Evolutionary conservation across 2,113 vertebrate species (phyloP).

Genomic region (Pluvianellus socialis): DNA sequence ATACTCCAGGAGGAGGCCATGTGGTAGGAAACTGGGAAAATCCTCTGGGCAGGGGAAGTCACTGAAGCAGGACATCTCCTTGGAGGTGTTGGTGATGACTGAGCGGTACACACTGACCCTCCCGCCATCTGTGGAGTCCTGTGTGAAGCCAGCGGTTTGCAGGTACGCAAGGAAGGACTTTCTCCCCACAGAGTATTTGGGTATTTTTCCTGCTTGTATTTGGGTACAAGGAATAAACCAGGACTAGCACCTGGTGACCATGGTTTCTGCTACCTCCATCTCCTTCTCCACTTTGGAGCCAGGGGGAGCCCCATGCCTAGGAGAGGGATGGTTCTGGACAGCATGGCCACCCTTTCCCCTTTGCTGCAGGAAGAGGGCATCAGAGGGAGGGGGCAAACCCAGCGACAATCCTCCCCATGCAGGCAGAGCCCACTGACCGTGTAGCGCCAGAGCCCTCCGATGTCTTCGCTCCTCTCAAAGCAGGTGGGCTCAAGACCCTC

Average conservation of each 20-base stretch:
- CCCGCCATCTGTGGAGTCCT: constrained; percentile 75
- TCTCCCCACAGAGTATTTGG: neutral
- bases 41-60: constrained; percentile 87
- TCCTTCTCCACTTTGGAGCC: neutral
- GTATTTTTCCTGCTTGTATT: neutral
- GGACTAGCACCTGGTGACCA: neutral
- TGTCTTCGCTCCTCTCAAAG: constrained; percentile 83
- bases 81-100: constrained; percentile 86
- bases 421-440: constrained; percentile 68
- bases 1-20: constrained; percentile 82
- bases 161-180: neutral
- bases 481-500: constrained; percentile 86
- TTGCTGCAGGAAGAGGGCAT: neutral
- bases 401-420: accelerated
- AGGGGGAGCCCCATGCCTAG: neutral
- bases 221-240: neutral
- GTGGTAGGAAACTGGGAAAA: constrained; percentile 84
- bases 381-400: neutral
- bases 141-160: neutral
- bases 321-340: accelerated
- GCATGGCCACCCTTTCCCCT: neutral
- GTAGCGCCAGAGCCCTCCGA: constrained; percentile 88
- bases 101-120: constrained; percentile 83
- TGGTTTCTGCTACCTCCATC: neutral
- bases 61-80: constrained; percentile 93